Conservation (phyloP, 2,888 invertebrate genomes). For the Drosophila histrio region DNA sequence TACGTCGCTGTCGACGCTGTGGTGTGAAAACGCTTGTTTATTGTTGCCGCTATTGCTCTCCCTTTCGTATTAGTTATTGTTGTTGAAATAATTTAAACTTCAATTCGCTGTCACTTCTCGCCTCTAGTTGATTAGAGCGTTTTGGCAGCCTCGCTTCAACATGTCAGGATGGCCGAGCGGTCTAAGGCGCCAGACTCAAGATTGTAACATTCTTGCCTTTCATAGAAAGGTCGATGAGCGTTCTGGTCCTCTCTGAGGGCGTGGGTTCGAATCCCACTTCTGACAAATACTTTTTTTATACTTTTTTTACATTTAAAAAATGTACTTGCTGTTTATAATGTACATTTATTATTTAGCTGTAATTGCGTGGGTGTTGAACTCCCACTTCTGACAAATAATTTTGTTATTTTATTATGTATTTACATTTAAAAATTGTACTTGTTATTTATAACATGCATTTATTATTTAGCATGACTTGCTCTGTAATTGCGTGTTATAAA, state of each 20-base stretch:
- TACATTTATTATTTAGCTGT: constrained; percentile 9
- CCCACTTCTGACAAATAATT: constrained; percentile 81
- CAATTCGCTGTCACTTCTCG: background rate
- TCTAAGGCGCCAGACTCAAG: constrained; percentile 83
- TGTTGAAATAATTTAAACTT: constrained; percentile 16
- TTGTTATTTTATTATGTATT: constrained; percentile 40
- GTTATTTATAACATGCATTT: background rate
- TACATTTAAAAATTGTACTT: background rate
- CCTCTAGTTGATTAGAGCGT: background rate
- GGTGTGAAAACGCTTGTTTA: constrained; percentile 69
- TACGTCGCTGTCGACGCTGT: background rate
- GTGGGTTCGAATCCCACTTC: constrained; percentile 84
- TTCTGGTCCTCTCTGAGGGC: constrained; percentile 84
- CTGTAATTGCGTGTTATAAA: constrained; percentile 38
- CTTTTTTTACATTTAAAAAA: background rate
- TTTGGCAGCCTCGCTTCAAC: constrained; percentile 17
- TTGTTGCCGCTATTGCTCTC: constrained; percentile 13
- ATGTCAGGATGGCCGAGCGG: constrained; percentile 83
- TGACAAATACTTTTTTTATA: constrained; percentile 67
- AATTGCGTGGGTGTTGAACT: constrained; percentile 77
- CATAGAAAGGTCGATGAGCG: constrained; percentile 67
- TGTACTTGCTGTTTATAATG: background rate
- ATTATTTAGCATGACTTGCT: background rate
- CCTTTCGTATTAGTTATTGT: constrained; percentile 2
- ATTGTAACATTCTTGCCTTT: constrained; percentile 58